Evolutionary conservation across 2,888 invertebrate genomes (phyloP).

Genomic region (Lochmaea capreae): DNA sequence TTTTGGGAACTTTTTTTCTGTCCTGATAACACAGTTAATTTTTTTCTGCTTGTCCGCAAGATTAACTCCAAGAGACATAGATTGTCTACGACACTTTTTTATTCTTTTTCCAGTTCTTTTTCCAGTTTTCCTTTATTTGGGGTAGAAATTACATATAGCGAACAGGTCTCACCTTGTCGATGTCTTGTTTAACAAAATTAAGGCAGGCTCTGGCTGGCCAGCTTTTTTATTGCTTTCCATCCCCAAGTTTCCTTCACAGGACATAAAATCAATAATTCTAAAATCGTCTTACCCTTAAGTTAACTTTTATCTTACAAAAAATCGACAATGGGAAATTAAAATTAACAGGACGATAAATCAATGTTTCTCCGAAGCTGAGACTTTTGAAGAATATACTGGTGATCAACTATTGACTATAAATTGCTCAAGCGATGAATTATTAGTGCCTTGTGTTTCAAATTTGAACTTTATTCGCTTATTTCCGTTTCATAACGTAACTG

Average conservation of each 20-base stretch:
- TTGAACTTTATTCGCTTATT: too few relatives aligned
- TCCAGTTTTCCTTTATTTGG: not conserved
- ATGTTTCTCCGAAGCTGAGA: too few relatives aligned
- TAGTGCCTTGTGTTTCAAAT: too few relatives aligned
- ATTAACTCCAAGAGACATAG: not conserved
- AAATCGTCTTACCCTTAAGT: not conserved
- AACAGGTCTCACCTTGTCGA: conserved; percentile 40
- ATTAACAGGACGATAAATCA: too few relatives aligned
- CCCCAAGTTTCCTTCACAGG: conserved; percentile 6
- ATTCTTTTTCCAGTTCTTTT: not conserved
- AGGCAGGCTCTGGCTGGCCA: conserved; percentile 19
- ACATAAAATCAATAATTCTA: conserved; percentile 17
- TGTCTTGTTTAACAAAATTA: conserved; percentile 42
- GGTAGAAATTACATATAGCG: conserved; percentile 10
- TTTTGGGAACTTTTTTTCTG: not conserved
- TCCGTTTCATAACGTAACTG: too few relatives aligned
- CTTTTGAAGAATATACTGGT: too few relatives aligned
- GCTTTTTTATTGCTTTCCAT: conserved; percentile 30
- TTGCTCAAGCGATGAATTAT: too few relatives aligned
- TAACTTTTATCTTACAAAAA: not conserved
- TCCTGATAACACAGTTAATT: not conserved
- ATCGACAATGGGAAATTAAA: too few relatives aligned
- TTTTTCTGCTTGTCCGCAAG: not conserved
- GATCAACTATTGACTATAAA: too few relatives aligned
- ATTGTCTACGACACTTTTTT: conserved; percentile 8